Conservation (phyloP, 2,797 vertebrate genomes). For the Cossypha polioptera region DNA sequence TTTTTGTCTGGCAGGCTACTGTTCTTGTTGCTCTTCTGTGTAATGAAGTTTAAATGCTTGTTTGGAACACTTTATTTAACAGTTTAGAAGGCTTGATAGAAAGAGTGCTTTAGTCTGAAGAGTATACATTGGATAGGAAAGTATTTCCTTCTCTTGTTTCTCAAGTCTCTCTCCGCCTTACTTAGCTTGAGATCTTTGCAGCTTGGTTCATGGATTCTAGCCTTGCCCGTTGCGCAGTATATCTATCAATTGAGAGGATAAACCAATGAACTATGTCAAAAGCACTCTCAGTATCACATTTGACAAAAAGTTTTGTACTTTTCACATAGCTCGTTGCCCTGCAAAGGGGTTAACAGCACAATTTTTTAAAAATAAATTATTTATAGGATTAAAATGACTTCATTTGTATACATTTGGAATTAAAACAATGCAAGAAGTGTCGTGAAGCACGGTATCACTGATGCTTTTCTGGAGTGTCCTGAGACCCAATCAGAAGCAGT, state of each 20-base stretch:
- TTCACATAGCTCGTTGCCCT: slow-evolving; percentile 83
- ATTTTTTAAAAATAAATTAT: slow-evolving; percentile 88
- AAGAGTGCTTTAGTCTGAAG: slow-evolving; percentile 90
- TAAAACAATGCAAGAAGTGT: slow-evolving; percentile 80
- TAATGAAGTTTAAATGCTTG: slow-evolving; percentile 90
- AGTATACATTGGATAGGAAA: slow-evolving; percentile 89
- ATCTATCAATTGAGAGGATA: slow-evolving; percentile 77
- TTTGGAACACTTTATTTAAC: slow-evolving; percentile 93
- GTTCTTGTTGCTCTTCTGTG: slow-evolving; percentile 86
- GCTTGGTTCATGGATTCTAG: slow-evolving; percentile 87
- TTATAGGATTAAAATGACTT: slow-evolving; percentile 86
- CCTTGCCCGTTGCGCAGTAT: slow-evolving; percentile 81
- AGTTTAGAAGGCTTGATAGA: slow-evolving; percentile 91
- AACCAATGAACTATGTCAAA: slow-evolving; percentile 82
- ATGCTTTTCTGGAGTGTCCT: slow-evolving; percentile 69
- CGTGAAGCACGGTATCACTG: slow-evolving; percentile 58
- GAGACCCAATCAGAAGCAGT: slow-evolving; percentile 59
- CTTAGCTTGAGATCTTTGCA: slow-evolving; percentile 87
- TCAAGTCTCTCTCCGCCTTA: slow-evolving; percentile 83
- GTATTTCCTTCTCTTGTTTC: slow-evolving; percentile 82
- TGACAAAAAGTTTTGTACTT: slow-evolving; percentile 86
- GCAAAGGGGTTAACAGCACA: slow-evolving; percentile 84
- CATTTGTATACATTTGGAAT: slow-evolving; percentile 85
- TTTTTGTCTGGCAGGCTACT: slow-evolving; percentile 82
- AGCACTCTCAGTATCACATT: slow-evolving; percentile 83